phyloP scores from a whole-genome alignment of 1,140 invertebrate genomes.

The Drosophila miranda region DNA sequence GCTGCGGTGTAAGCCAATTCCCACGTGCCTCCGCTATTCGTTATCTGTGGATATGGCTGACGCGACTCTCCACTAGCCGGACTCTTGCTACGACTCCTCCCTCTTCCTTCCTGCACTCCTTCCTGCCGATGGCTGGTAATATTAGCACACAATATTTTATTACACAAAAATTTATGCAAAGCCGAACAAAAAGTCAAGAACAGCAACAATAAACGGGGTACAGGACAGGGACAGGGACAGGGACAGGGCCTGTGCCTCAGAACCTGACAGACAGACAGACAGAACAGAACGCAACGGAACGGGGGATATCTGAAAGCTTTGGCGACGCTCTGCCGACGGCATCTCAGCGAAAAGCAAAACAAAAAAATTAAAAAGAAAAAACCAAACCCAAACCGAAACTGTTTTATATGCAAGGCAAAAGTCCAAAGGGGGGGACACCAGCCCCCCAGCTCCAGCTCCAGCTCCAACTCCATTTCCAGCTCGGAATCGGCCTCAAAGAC shows the following conservation, averaged over 20 bases:
- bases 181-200: conserved; percentile 33
- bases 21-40: conserved; percentile 40
- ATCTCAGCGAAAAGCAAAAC: conserved; percentile 42
- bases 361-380: conserved; percentile 32
- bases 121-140: conserved; percentile 39
- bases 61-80: conserved; percentile 6
- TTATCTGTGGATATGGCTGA: conserved; percentile 39
- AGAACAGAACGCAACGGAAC: conserved; percentile 7
- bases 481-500: conserved; percentile 12
- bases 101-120: not conserved
- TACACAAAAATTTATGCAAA: conserved; percentile 78
- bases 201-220: conserved; percentile 49
- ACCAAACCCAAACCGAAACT: conserved; percentile 51
- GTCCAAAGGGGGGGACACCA: not conserved
- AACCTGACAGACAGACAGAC: not conserved
- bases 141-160: conserved; percentile 75
- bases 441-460: not conserved
- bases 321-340: conserved; percentile 75
- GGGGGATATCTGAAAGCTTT: conserved; percentile 66
- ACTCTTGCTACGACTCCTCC: not conserved
- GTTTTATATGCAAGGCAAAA: conserved; percentile 74
- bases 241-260: conserved; percentile 11
- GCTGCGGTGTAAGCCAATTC: conserved; percentile 14
- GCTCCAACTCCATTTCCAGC: too few species aligned
- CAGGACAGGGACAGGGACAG: conserved; percentile 11